Base-by-base conservation (phyloP, 92 coral and sea anemone species). In the Virgularia gustaviana region DNA sequence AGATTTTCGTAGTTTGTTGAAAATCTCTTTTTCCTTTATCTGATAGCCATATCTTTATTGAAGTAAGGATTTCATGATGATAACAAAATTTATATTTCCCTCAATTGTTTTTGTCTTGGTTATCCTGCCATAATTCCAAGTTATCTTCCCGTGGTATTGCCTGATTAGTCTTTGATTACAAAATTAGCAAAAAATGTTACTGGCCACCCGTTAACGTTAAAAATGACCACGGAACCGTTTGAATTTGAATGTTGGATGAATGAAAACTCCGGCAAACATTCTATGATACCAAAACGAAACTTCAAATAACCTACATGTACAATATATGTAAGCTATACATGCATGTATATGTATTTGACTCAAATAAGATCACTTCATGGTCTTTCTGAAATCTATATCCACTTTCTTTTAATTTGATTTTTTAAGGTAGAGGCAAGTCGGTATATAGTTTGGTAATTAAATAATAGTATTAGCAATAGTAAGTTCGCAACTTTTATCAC, bases 161-260 rank as follows among this genome's bases (percentile, higher is more conserved):
- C 4, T 52, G 55, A 15, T 47, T 4, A 25, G 20, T 3, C 55
- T 9, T 15, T 22, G 31, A 68, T 68, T 68, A 68, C 75, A 68
- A 68, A 68, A 68, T 13, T 49, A 9, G 23, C 16, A 20, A 68
- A 18, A 49, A 68, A 68, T 68, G 75, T 68, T 1, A 1, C 11
- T 33, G 61, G 75, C 47, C 75, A 68, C 75, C 75, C 57, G 75
- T 68, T 11, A 47, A 12, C 36, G 9, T 37, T 68, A 61, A 68
- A 68, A 68, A 45, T 61, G 24, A 47, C 31, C 75, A 68, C 13
- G 61, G 60, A 68, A 68, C 43, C 61, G 75, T 68, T 49, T 44
- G 19, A 1, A n/a, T 31, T 16, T 23, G 9, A 68, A 22, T n/a
- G n/a, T n/a, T n/a, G n/a, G n/a, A n/a, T n/a, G n/a, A n/a, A n/a